A percentile compares a stretch with the other conserved stretches of the same genome.
phyloP scores from a whole-genome alignment of 2,888 invertebrate genomes.

The Gastrophysa polygoni region DNA sequence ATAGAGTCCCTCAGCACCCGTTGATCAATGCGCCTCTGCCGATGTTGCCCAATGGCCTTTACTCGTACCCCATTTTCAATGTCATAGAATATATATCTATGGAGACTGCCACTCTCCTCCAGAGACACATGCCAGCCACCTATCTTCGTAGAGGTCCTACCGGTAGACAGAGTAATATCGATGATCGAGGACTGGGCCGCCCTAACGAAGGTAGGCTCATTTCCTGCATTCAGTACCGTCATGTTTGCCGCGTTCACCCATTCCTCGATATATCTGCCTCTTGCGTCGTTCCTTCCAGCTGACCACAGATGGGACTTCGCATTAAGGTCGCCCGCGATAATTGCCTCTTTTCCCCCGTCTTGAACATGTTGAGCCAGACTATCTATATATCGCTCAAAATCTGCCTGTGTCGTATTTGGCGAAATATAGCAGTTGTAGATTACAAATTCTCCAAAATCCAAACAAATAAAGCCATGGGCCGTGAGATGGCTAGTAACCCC shows the following conservation, averaged over 20 bases:
- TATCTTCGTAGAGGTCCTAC: not conserved
- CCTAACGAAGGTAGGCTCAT: constrained; percentile 6
- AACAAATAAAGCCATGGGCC: not conserved
- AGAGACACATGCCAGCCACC: not conserved
- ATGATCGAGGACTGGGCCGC: constrained; percentile 2
- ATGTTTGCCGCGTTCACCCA: not conserved
- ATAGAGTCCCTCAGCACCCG: not conserved
- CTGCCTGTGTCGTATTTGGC: constrained; percentile 4
- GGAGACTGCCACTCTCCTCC: constrained; percentile 3
- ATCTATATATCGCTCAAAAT: not conserved
- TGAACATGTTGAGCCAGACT: not conserved
- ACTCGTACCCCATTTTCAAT: not conserved
- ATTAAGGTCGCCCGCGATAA: constrained; percentile 17
- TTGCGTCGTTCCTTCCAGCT: not conserved
- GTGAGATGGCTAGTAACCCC: not conserved
- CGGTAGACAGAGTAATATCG: constrained; percentile 7
- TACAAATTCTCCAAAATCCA: not conserved
- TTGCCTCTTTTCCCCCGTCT: not conserved
- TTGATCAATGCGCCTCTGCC: not conserved
- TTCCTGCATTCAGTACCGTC: not conserved
- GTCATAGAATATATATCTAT: not conserved
- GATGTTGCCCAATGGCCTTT: not conserved
- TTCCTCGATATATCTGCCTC: constrained; percentile 12
- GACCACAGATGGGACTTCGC: constrained; percentile 20
- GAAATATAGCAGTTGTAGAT: constrained; percentile 10